A percentile compares a stretch with the other conserved stretches of the same genome.
phyloP scores from a whole-genome alignment of 1,140 invertebrate genomes.

The Akabosia matsudoensis region DNA sequence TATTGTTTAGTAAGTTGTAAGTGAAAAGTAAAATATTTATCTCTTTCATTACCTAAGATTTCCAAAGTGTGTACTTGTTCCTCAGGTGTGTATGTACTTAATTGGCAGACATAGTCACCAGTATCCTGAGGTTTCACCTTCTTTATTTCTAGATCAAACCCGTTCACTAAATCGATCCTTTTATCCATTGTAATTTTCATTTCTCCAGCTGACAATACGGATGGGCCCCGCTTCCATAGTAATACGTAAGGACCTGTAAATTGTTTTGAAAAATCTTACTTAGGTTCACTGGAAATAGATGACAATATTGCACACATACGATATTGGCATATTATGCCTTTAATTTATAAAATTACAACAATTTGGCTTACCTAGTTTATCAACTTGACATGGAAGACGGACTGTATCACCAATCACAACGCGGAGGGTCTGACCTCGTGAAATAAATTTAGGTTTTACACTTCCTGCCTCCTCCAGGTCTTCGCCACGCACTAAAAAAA shows the following conservation, averaged over 20 bases:
- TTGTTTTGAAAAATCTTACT: background rate
- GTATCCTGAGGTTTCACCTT: conserved; percentile 61
- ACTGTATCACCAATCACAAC: conserved; percentile 70
- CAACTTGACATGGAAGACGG: conserved; percentile 69
- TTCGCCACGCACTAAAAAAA: background rate
- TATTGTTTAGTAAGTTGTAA: background rate
- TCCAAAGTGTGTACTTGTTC: conserved; percentile 64
- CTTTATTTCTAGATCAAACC: conserved; percentile 64
- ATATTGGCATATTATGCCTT: background rate
- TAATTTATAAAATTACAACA: background rate
- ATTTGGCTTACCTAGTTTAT: conserved; percentile 66
- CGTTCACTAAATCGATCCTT: conserved; percentile 63
- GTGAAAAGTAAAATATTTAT: background rate
- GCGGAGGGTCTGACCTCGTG: conserved; percentile 67
- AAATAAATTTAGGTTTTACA: conserved; percentile 62
- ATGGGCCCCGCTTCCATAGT: conserved; percentile 63
- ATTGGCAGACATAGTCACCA: conserved; percentile 57
- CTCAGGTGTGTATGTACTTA: conserved; percentile 61
- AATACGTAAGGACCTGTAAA: conserved; percentile 61
- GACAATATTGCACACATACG: too few species aligned
- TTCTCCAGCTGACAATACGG: conserved; percentile 64
- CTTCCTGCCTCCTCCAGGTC: background rate
- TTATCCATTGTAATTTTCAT: conserved; percentile 68
- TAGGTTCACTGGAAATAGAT: too few species aligned
- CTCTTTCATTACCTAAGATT: conserved; percentile 55